Base-by-base conservation (phyloP, 2,113 vertebrate species). In the Leucopternis melanops region DNA sequence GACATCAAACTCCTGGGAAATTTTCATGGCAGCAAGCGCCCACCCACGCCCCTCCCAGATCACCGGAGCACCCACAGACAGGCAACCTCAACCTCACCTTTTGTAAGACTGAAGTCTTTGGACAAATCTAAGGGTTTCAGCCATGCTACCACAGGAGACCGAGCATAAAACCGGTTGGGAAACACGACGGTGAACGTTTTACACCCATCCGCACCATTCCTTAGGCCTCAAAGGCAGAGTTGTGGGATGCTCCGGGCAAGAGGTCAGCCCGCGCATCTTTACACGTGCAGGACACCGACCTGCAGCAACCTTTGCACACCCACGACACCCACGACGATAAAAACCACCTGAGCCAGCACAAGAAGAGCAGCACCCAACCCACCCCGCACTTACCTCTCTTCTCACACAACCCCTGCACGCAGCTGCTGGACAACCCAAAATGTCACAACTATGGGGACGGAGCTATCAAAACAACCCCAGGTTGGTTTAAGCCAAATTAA, bases 81-180 rank as follows among this genome's bases (percentile, higher is more conserved):
- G 1, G 40, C 15, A 15, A 3, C 15, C 0, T 5, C 3, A 29
- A 9, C 55, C n/a, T 10, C 2, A 4, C 31, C 62, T 49, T 22
- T 5, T 4, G 6, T 2, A 10, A 16, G 12, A 5, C 11, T 0
- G 4, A 65, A 5, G n/a, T 25, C 57, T 18, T 15, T 2, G 12
- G 47, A 17, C 4, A 38, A 18, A 26, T 21, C 58, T 2, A 13
- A 22, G 40, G 29, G 9, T 34, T 47, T 31, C 70, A 26, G 47
- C 11, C 70, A 16, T 1, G 7, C 50, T 8, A 11, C 36, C 16
- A 4, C 18, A 5, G 22, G 6, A 72, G n/a, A 63, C 22, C 10
- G 5, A 36, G 10, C 1, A 3, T 10, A 27, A 45, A 42, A 65
- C 27, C 18, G 23, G 63, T 4, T 10, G 59, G 40, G 27, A 58